phyloP scores from a whole-genome alignment of 1,140 invertebrate genomes.

The Diachasmimorpha longicaudata region DNA sequence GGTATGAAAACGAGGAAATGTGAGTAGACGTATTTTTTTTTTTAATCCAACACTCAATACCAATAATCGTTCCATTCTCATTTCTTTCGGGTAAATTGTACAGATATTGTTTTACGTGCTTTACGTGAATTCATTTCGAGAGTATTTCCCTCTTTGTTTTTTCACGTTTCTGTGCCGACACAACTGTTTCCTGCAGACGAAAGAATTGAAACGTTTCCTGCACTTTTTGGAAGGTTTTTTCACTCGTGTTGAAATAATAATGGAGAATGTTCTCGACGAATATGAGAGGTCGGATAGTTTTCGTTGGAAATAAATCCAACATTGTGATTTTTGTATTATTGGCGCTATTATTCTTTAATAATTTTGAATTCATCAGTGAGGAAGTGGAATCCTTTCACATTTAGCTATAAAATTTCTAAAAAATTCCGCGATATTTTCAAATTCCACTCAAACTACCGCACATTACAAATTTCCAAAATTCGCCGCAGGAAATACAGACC shows the following conservation, averaged over 20 bases:
- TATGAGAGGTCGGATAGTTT: not conserved
- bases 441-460: too few species aligned
- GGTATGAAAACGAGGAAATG: slow-evolving; percentile 5
- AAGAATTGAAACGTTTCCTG: not conserved
- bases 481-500: too few species aligned
- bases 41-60: not conserved
- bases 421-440: too few species aligned
- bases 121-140: slow-evolving; percentile 7
- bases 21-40: not conserved
- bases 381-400: too few species aligned
- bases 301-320: not conserved
- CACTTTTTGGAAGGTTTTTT: not conserved
- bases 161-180: not conserved
- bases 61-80: not conserved
- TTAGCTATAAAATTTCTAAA: too few species aligned
- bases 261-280: not conserved
- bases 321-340: not conserved
- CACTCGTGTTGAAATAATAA: not conserved
- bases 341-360: not conserved
- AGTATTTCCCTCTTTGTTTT: not conserved
- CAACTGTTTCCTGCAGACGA: not conserved
- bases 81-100: not conserved
- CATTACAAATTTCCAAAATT: too few species aligned
- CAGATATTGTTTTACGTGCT: not conserved
- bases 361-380: not conserved